Base-by-base conservation (phyloP, 2,888 invertebrate genomes). In the Andrena dorsata region DNA sequence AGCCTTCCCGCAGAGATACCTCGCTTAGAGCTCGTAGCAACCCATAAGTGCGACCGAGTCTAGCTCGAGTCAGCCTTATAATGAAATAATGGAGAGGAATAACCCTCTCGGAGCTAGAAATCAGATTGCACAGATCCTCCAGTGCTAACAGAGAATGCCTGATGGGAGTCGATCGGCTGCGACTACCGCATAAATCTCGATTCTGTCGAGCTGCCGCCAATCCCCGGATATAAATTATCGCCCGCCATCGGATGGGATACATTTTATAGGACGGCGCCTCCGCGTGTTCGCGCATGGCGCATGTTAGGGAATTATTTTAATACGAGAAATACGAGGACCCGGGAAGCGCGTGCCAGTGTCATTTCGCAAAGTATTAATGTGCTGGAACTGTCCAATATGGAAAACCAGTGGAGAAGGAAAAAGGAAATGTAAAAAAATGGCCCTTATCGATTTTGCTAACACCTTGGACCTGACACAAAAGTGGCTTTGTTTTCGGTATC, bases 151-250 rank as follows among this genome's bases (percentile, higher is more conserved):
- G 61, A 60, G 71, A 60, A 61, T 51, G 20, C 28, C 66, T 30
- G 56, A 63, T 66, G 51, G 53, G 41, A 65, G 70, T 78, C 65
- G 78, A 80, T 79, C 79, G 65, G 61, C 65, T 80, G 20, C n/a
- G 70, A 58, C 35, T 77, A 61, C 70, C 51, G 58, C 56, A 60
- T 69, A 72, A 75, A 70, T 70, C 76, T 70, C 58, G 60, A 81
- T 81, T 79, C 64, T 26, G 30, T 65, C 76, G 71, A 73, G 49
- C 68, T 30, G 58, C 70, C 75, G 77, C 58, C 69, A 73, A 77
- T 47, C 73, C 56, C 75, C 74, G 69, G 74, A 81, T 86, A 77
- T 66, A 83, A 83, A 86, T 80, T 86, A 74, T 81, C 68, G 65
- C 65, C 86, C 28, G 41, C 70, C 74, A 76, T 63, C 56, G 61